These are phyloP conservation scores for Aplodontia rufa DNA, from an alignment of 2,113 vertebrate genomes.

Conservation along the genomic window DNA sequence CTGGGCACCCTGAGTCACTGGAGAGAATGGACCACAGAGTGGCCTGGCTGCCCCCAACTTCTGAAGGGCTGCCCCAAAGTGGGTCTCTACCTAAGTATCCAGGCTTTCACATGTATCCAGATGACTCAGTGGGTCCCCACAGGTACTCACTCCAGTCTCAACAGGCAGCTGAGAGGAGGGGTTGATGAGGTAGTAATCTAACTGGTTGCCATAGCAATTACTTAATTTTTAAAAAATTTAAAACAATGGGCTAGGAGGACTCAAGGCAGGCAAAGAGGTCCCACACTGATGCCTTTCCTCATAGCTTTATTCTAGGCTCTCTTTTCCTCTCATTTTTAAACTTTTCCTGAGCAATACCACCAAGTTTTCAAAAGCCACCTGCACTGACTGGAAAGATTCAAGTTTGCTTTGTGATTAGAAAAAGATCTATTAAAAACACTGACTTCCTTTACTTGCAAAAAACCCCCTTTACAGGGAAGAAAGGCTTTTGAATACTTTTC, in stretches of 20 bases:
- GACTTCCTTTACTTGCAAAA: constrained; percentile 2
- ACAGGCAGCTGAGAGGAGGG: neutral
- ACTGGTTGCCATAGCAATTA: neutral
- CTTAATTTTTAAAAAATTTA: neutral
- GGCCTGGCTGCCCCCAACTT: neutral
- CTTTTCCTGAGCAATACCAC: neutral
- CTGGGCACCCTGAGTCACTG: neutral
- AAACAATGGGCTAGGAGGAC: neutral
- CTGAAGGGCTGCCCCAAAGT: neutral
- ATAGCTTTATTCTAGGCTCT: neutral
- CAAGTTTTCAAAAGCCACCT: neutral
- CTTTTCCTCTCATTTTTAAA: neutral
- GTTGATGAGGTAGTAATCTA: neutral
- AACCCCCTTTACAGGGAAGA: neutral
- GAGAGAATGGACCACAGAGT: neutral
- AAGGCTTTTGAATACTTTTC: neutral
- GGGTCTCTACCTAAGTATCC: neutral
- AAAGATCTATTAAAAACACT: neutral
- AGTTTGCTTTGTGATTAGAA: constrained; percentile 25
- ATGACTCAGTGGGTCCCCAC: neutral
- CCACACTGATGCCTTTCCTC: neutral
- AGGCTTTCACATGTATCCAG: neutral
- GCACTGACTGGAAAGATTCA: neutral
- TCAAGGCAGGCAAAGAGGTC: neutral
- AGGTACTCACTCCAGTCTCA: neutral